Base-by-base conservation (phyloP, 2,888 invertebrate species). In the Trissolcus brochymenae region DNA sequence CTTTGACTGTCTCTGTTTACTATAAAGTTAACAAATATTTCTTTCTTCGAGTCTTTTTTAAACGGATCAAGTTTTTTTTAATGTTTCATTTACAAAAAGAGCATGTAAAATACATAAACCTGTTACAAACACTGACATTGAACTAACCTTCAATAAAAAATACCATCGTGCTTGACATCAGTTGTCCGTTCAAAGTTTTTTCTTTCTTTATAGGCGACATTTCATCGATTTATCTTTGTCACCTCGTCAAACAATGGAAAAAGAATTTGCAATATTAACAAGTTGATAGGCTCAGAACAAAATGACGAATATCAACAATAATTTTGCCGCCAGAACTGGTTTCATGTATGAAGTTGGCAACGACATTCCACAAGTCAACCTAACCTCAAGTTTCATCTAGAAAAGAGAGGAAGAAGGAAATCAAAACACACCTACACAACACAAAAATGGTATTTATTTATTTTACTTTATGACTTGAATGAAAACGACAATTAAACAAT, bases 91-190 rank as follows among this genome's bases (percentile, higher is more conserved):
- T 9, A 6, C 1, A 35, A 35, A 35, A 35, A 35, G 35, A 35
- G 9, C 0, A 35, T 35, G 9, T 35, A 35, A 35, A 35, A 35
- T 35, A 21, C 4, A 35, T 51, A 67, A 35, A 67, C 41, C 59
- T 40, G 19, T 46, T 56, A 2, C 4, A 25, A 14, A 35, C 40
- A 57, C 57, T 54, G 41, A 72, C 35, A 35, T 35, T 35, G 35
- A 11, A 35, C 35, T 35, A 35, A 35, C 72, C 54, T 59, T 72
- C 72, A 16, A 51, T 49, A 35, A 72, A 59, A 59, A 72, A 72
- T 11, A 72, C 51, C 6, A 29, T 40, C 6, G 72, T 65, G 14
- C 25, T 72, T 19, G 64, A 40, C 72, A 72, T 72, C 14, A 65
- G 17, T 41, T 53, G 11, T 1, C 65, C 65, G 21, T 35, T 72